Evolutionary conservation across 2,888 invertebrate species (phyloP).

Genomic region (Limnephilus marmoratus): DNA sequence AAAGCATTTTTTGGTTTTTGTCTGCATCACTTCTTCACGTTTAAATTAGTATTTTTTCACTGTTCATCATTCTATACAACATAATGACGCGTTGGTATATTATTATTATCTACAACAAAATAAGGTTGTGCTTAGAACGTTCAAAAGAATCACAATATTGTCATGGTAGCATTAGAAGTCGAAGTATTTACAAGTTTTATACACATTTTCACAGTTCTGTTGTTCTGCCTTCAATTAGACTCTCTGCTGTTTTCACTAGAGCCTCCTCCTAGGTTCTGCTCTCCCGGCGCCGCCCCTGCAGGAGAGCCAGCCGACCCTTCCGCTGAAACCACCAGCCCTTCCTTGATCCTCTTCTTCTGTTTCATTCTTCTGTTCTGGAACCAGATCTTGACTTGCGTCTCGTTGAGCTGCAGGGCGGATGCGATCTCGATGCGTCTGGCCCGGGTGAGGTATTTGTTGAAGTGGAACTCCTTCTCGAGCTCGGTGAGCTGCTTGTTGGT

Average conservation of each 20-base stretch:
- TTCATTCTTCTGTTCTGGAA: conserved; percentile 99
- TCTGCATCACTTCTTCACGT: neutral
- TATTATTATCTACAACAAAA: neutral
- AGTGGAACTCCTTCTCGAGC: conserved; percentile 99
- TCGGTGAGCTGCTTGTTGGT: conserved; percentile 99
- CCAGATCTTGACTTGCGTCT: conserved; percentile 99
- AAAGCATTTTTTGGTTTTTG: neutral
- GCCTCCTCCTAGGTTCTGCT: conserved; percentile 71
- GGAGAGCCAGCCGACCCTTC: conserved; percentile 77
- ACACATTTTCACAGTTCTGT: neutral
- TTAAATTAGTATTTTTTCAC: neutral
- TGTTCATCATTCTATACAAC: neutral
- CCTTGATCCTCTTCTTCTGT: conserved; percentile 97
- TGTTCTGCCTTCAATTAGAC: conserved; percentile 76
- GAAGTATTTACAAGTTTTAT: conserved; percentile 38
- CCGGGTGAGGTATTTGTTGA: conserved; percentile 98
- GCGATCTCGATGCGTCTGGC: conserved; percentile 99
- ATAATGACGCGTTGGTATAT: neutral
- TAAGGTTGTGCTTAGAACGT: neutral
- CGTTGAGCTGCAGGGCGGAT: conserved; percentile 95
- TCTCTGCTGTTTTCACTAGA: conserved; percentile 86
- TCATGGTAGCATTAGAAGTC: neutral
- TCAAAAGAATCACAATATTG: neutral
- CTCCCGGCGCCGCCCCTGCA: conserved; percentile 71
- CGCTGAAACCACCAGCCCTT: conserved; percentile 84